Conservation (phyloP, 2,797 vertebrate genomes). For the Syncerus caffer region DNA sequence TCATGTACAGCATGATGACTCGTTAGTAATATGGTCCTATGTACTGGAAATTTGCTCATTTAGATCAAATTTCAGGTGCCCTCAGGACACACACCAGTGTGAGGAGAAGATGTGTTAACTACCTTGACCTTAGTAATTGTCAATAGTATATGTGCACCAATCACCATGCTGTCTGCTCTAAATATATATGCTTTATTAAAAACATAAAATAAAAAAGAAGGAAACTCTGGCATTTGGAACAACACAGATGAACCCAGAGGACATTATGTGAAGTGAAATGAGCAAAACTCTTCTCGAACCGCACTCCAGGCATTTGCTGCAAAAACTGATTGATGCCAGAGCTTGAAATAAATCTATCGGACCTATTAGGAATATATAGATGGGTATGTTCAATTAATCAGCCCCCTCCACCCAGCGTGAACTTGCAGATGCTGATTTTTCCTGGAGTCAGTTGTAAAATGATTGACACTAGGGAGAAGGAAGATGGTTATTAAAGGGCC, state of each 20-base stretch:
- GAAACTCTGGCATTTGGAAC: no score
- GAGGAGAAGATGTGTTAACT: not conserved
- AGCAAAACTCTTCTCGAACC: not conserved
- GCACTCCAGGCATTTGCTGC: not conserved
- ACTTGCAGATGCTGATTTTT: not conserved
- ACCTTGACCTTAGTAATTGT: no score
- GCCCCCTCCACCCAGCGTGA: not conserved
- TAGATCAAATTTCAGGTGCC: not conserved
- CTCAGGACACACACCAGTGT: not conserved
- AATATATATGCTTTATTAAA: not conserved
- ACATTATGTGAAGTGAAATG: not conserved
- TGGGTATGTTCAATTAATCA: accelerated
- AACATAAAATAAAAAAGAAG: not conserved
- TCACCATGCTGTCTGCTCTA: not conserved
- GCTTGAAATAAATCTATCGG: accelerated
- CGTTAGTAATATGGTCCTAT: accelerated
- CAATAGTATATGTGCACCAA: accelerated
- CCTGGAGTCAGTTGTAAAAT: not conserved
- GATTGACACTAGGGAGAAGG: not conserved
- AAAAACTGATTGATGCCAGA: not conserved
- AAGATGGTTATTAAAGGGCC: not conserved
- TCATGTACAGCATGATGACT: accelerated
- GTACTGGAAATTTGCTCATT: not conserved
- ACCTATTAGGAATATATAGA: accelerated
- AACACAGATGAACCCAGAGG: not conserved